Evolutionary conservation across 2,113 vertebrate genomes (phyloP).

Genomic region (Epinephelus cyanopodus): DNA sequence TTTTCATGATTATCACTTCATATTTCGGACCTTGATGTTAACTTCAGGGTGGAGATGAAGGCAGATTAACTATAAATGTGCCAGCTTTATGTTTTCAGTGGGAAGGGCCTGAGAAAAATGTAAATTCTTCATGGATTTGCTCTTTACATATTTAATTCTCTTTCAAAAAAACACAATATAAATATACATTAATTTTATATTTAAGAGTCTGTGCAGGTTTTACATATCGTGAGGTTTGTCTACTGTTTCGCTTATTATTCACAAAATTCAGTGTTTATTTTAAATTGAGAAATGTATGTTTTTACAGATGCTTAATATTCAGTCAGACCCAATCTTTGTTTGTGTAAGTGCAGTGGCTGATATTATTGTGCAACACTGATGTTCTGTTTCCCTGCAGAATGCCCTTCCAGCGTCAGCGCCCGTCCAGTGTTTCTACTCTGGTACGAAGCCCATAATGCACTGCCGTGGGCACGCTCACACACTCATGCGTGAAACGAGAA

Average conservation of each 20-base stretch:
- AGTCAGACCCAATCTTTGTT: neutral
- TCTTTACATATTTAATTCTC: neutral
- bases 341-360: constrained; percentile 28
- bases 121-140: no score
- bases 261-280: no score
- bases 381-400: constrained; percentile 55
- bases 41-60: neutral
- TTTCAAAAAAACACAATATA: neutral
- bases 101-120: no score
- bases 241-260: neutral
- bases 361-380: constrained; percentile 27
- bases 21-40: neutral
- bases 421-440: constrained; percentile 43
- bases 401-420: constrained; percentile 51
- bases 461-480: constrained; percentile 73
- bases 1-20: neutral
- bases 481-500: constrained; percentile 78
- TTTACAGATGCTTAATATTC: neutral
- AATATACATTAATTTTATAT: neutral
- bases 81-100: neutral
- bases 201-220: neutral
- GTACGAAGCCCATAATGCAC: constrained; percentile 74
- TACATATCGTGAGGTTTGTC: neutral
- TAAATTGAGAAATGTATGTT: no score
- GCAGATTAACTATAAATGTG: neutral